Evolutionary conservation across 92 coral and sea anemone genomes (phyloP), one percentile per base, ranked within the genome.

Genomic region (Parazoanthus swiftii): DNA sequence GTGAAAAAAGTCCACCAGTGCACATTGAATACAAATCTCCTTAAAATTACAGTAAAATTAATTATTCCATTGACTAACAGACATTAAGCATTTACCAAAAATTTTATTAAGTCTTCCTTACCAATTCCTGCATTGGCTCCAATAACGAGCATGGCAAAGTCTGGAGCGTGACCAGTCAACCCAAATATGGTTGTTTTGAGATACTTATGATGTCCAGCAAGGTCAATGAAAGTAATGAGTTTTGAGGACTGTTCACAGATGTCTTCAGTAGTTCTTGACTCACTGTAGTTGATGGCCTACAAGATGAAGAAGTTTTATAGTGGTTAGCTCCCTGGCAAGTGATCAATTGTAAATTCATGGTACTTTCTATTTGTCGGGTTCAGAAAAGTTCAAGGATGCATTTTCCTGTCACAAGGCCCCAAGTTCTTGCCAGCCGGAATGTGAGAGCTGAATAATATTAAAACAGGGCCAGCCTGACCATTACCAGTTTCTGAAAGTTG

Each of bases 61-160:
- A 44, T 44, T 44, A 44, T 44, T 44, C 7, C 50, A 44, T 44
- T 44, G 50, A 7, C 50, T 4, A 44, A 44, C 8, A 44, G 5
- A 44, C n/a, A n/a, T n/a, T 44, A 3, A 44, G 50, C 50, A 44
- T 44, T 4, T 44, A 44, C 6, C 1, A 71, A 1, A 38, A n/a
- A n/a, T n/a, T n/a, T n/a, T n/a, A n/a, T n/a, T 38, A 38, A 1
- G 23, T 2, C 58, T 35, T 37, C 7, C 95, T 44, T 82, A 97
- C 99, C 99, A 63, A 97, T 92, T 76, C 99, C 99, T 75, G 99
- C 98, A 89, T 97, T 97, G 38, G 94, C 99, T 89, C 95, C 95
- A 88, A 97, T 91, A 46, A 95, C 95, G 16, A 97, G 95, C 94
- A 95, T 92, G 11, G 99, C 99, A 94, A 91, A 97, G 90, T 97